Conservation (phyloP, 2,797 vertebrate genomes). For the Carduelis carduelis region DNA sequence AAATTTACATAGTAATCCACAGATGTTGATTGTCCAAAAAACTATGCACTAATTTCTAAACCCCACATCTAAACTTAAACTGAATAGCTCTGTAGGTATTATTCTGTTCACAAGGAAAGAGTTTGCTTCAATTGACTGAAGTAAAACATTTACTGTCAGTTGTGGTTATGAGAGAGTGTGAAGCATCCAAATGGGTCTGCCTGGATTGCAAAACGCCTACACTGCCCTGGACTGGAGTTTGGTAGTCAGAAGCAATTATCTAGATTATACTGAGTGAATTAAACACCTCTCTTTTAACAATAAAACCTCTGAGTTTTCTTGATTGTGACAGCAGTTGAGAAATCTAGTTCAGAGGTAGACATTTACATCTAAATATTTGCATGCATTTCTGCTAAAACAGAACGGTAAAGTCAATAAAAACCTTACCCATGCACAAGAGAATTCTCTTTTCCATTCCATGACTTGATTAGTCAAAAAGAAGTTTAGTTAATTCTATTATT, state of each 20-base stretch:
- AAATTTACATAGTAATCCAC: not conserved
- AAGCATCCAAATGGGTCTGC: not conserved
- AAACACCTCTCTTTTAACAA: not conserved
- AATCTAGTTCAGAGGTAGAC: not conserved
- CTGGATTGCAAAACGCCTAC: not conserved
- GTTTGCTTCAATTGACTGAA: not conserved
- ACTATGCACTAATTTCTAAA: rapidly evolving
- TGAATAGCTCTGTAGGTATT: not conserved
- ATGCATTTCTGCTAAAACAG: not conserved
- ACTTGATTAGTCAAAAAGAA: not conserved
- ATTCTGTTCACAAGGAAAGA: not conserved
- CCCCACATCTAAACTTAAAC: not conserved
- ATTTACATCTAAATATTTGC: not conserved
- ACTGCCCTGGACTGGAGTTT: not conserved
- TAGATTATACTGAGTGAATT: not conserved
- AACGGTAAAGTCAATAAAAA: not conserved
- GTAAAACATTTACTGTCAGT: not conserved
- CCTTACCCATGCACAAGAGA: not conserved
- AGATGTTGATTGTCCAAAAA: not conserved
- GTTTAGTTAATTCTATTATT: not conserved
- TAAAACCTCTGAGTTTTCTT: not conserved
- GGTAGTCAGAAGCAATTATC: not conserved
- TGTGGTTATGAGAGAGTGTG: not conserved
- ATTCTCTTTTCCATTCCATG: not conserved
- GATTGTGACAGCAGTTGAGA: not conserved